Percentiles rank a stretch among this genome's conserved stretches.
Evolutionary conservation across 2,113 vertebrate genomes (phyloP).

Genomic region (Electrona antarctica): DNA sequence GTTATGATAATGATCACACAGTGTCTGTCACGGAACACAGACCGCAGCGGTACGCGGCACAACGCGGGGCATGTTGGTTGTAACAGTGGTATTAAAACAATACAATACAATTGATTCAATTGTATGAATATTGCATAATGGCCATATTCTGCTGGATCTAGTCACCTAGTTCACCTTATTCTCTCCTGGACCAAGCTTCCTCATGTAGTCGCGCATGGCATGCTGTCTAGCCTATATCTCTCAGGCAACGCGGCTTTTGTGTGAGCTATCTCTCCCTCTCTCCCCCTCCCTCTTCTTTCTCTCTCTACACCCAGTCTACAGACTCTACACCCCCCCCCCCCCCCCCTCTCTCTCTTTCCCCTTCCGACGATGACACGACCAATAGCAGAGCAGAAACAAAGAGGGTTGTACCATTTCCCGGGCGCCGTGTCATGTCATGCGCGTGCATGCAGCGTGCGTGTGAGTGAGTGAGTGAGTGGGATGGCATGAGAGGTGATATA

Average conservation of each 20-base stretch:
- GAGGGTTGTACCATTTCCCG: background rate
- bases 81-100: no score
- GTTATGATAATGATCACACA: no score
- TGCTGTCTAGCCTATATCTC: no score
- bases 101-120: no score
- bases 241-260: no score
- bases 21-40: no score
- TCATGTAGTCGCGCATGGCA: no score
- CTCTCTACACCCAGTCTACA: conserved; percentile 11
- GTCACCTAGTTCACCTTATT: no score
- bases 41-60: no score
- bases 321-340: background rate
- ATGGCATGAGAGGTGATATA: background rate
- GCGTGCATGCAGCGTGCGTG: background rate
- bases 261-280: background rate
- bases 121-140: no score
- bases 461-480: background rate
- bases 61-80: no score
- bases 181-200: background rate
- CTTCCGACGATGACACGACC: conserved; percentile 56
- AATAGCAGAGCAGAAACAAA: conserved; percentile 46
- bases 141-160: background rate
- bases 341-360: background rate
- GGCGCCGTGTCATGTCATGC: no score
- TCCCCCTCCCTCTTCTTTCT: background rate